Evolutionary conservation across 2,888 invertebrate species (phyloP).

Genomic region (Elgonia sp.): DNA sequence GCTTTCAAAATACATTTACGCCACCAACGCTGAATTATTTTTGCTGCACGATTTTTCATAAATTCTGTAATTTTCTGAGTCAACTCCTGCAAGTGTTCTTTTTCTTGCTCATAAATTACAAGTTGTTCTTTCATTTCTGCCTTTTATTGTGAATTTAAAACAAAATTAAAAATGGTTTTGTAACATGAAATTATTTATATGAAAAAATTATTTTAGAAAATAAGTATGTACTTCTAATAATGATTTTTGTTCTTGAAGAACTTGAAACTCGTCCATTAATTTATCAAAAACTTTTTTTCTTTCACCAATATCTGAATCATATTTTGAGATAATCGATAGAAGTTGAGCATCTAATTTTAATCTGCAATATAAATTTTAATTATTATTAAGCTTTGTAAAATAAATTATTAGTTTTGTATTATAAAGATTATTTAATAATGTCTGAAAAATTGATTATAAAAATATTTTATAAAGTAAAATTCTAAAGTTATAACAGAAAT

Average conservation of each 20-base stretch:
- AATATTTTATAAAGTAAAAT: too few relatives aligned
- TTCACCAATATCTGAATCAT: conserved; percentile 76
- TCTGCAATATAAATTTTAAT: too few relatives aligned
- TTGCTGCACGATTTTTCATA: conserved; percentile 69
- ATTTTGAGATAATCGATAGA: conserved; percentile 75
- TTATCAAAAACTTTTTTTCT: conserved; percentile 69
- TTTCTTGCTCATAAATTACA: conserved; percentile 70
- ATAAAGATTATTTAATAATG: too few relatives aligned
- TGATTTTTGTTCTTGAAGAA: conserved; percentile 58
- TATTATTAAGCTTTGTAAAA: too few relatives aligned
- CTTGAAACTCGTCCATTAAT: conserved; percentile 63
- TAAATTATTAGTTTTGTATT: too few relatives aligned
- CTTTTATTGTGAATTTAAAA: too few relatives aligned
- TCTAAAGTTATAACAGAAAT: too few relatives aligned
- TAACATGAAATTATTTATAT: conserved; percentile 7
- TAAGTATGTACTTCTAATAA: conserved; percentile 62
- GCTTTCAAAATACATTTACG: conserved; percentile 45
- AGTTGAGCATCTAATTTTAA: conserved; percentile 78
- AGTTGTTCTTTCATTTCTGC: conserved; percentile 74
- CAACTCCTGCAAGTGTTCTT: conserved; percentile 43
- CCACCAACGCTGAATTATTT: conserved; percentile 80
- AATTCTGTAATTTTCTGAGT: conserved; percentile 67
- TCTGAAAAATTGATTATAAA: neutral
- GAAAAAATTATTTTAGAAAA: neutral
- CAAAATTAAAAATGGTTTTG: neutral